Base-by-base conservation (phyloP, 2,113 vertebrate species). In the Diphyllodes magnificus region DNA sequence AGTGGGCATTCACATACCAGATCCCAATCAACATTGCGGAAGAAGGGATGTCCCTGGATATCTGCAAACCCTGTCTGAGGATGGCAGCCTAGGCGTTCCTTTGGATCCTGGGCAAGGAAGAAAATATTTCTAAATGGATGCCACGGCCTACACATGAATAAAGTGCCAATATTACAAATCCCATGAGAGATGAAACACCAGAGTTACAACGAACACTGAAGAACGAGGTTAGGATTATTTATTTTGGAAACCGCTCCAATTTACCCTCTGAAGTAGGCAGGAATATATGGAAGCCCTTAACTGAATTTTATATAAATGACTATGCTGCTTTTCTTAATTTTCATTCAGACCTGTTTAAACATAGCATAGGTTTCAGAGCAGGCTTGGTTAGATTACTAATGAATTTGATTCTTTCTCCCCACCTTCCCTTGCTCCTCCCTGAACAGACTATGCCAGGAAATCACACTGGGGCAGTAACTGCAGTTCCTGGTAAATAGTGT, bases 11-110 rank as follows among this genome's bases (percentile, higher is more conserved):
- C 65, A 98, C 99, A 90, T 98, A 99, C 99, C 94, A 99, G 98
- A 71, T 99, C 99, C 99, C 99, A 99, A 73, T 99, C 99, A 16
- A 99, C 99, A 4, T 99, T 99, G 86, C 99, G 97, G 93, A 99
- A 99, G 97, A 99, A 99, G 0, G 99, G 98, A 95, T 99, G 99
- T 44, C 99, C 98, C 96, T 98, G 99, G 97, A 99, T 99, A 97
- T 99, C 99, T 66, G 99, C 99, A 93, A 99, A 99, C 84, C 99
- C 99, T 16, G 99, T 99, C 93, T 99, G 99, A 94, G 99, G 99
- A 91, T 99, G 99, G 97, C 99, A 99, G 93, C 99, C 99, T 78
- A 99, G 97, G 35, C 99, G 99, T 76, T 99, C 99, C 97, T 99
- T 99, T 39, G 99, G 99, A 92, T 99, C 99, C 99, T 99, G 94